Conservation (phyloP, 1,140 invertebrate species). For the Zaprionus camerounensis region DNA sequence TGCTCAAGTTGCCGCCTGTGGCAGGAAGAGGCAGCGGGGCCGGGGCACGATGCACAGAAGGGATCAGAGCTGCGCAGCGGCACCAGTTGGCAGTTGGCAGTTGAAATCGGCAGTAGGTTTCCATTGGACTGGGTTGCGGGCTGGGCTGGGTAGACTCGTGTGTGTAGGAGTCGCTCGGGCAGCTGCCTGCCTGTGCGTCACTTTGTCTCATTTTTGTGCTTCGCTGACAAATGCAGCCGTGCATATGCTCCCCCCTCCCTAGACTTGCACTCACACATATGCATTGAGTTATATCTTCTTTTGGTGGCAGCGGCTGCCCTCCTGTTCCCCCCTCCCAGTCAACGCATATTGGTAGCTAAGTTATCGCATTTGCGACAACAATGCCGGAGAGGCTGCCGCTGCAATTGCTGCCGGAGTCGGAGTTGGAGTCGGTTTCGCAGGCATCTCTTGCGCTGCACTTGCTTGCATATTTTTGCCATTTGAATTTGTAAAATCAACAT, state of each 20-base stretch:
- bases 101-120: slow-evolving; percentile 20
- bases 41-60: slow-evolving; percentile 25
- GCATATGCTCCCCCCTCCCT: slow-evolving; percentile 58
- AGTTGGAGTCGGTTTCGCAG: slow-evolving; percentile 39
- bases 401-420: slow-evolving; percentile 43
- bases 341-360: slow-evolving; percentile 82
- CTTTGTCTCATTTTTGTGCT: slow-evolving; percentile 83
- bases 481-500: slow-evolving; percentile 83
- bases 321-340: slow-evolving; percentile 38
- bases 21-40: not conserved
- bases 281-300: slow-evolving; percentile 62
- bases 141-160: not conserved
- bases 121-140: not conserved
- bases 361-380: slow-evolving; percentile 83
- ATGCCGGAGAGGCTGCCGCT: slow-evolving; percentile 44
- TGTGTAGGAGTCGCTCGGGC: slow-evolving; percentile 16
- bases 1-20: slow-evolving; percentile 70
- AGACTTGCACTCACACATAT: slow-evolving; percentile 52
- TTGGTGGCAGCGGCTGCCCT: slow-evolving; percentile 30
- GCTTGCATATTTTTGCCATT: slow-evolving; percentile 83
- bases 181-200: slow-evolving; percentile 58
- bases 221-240: slow-evolving; percentile 82
- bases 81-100: slow-evolving; percentile 25
- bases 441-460: slow-evolving; percentile 74
- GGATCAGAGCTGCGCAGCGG: slow-evolving; percentile 26